Conservation (phyloP, 2,797 vertebrate genomes). For the Serranus cabrilla region DNA sequence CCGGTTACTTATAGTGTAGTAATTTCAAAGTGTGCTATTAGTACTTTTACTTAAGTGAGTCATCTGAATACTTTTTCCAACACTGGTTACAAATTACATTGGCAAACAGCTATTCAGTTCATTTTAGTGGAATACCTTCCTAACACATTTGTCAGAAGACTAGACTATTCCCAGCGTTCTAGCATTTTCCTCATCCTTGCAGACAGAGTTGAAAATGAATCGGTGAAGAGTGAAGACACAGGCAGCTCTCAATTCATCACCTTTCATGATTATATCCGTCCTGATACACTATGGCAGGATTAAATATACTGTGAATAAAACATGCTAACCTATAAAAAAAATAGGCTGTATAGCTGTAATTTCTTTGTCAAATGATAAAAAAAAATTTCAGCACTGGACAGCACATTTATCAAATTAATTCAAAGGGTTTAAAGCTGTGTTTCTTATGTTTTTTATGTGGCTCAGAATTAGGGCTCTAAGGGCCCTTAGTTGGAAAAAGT, state of each 20-base stretch:
- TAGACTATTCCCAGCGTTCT: slow-evolving; percentile 92
- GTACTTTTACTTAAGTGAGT: no score
- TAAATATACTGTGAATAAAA: background rate
- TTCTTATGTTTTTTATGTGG: slow-evolving; percentile 9
- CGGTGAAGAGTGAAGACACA: slow-evolving; percentile 90
- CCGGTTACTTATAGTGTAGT: no score
- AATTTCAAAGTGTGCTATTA: no score
- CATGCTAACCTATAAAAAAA: background rate
- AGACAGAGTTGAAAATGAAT: slow-evolving; percentile 90
- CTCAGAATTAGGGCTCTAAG: slow-evolving; percentile 9
- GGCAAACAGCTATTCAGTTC: no score
- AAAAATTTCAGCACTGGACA: background rate
- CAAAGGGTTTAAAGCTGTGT: background rate
- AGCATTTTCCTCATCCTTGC: slow-evolving; percentile 92
- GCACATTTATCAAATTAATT: background rate
- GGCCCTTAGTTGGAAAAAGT: slow-evolving; percentile 24
- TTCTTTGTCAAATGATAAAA: background rate
- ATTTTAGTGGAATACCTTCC: no score
- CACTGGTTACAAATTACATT: no score
- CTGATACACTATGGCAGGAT: background rate
- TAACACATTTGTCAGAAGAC: slow-evolving; percentile 65
- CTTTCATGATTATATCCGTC: slow-evolving; percentile 75
- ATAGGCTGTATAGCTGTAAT: background rate
- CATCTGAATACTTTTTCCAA: no score
- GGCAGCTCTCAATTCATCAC: slow-evolving; percentile 91